Percentiles rank a stretch among this genome's conserved stretches.
Conservation (phyloP, 2,888 invertebrate genomes). For the Platynereis dumerilii region DNA sequence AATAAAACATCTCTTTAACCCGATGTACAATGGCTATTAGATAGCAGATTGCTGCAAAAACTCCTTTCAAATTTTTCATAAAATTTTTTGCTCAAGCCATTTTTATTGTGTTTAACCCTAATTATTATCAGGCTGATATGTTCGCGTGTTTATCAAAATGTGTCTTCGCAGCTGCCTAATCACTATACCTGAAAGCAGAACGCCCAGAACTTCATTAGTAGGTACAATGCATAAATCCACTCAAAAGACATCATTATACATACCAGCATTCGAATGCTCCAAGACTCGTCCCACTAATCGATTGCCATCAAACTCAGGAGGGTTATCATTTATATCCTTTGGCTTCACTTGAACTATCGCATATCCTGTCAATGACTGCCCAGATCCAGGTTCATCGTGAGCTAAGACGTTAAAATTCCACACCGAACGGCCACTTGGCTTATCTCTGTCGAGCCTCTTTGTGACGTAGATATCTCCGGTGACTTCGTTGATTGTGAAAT, state of each 20-base stretch:
- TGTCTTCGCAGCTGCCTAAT: no score
- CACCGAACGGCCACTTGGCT: constrained; percentile 35
- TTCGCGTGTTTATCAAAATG: no score
- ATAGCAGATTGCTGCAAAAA: no score
- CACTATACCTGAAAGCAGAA: no score
- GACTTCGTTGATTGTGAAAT: constrained; percentile 70
- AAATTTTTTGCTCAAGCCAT: no score
- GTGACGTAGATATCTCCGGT: constrained; percentile 98
- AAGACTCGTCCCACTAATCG: constrained; percentile 73
- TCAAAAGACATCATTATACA: constrained; percentile 30
- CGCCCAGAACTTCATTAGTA: no score
- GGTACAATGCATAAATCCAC: no score
- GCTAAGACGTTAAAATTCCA: constrained; percentile 55
- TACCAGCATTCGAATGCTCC: constrained; percentile 89
- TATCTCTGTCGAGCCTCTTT: constrained; percentile 79
- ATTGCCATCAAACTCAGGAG: constrained; percentile 76
- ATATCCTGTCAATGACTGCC: constrained; percentile 79
- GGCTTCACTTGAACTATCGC: constrained; percentile 97
- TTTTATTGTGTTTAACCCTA: no score
- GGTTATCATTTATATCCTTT: constrained; percentile 97
- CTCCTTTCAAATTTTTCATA: no score
- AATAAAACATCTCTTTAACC: no score
- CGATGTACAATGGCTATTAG: no score
- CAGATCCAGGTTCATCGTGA: constrained; percentile 52
- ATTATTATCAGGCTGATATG: no score